Evolutionary conservation across 2,797 vertebrate genomes (phyloP).

Genomic region (Sphenodon punctatus): DNA sequence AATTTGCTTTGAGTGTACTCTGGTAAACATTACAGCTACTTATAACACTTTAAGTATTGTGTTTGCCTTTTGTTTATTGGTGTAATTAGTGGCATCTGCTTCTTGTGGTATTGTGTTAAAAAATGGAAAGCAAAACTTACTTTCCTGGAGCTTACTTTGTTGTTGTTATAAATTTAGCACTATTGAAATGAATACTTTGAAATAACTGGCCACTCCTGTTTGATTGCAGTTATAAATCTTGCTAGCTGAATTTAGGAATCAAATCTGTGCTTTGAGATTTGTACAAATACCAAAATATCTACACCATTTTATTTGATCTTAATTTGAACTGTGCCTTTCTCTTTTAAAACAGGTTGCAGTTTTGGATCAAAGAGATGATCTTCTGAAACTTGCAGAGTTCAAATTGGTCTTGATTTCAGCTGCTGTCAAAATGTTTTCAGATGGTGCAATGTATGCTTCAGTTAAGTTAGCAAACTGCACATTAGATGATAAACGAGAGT

Average conservation of each 20-base stretch:
- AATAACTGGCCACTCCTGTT: background rate
- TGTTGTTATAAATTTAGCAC: background rate
- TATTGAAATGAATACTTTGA: background rate
- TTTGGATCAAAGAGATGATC: slow-evolving; percentile 83
- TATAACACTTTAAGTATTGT: background rate
- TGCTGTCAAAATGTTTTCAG: slow-evolving; percentile 87
- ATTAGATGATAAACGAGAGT: slow-evolving; percentile 91
- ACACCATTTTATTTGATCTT: background rate
- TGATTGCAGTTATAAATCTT: background rate
- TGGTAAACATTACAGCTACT: no score
- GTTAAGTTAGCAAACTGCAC: slow-evolving; percentile 89
- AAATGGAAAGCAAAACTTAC: background rate
- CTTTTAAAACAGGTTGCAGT: slow-evolving; percentile 69
- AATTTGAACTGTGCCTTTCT: slow-evolving; percentile 17
- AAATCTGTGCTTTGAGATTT: background rate
- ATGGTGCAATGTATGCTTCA: slow-evolving; percentile 87
- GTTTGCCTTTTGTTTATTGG: background rate
- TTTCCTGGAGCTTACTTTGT: background rate
- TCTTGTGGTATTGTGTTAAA: no score
- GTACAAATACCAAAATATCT: background rate
- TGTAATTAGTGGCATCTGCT: background rate
- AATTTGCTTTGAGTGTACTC: no score
- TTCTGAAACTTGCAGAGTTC: slow-evolving; percentile 91
- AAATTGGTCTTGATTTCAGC: slow-evolving; percentile 91
- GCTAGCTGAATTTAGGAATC: background rate